Evolutionary conservation across 2,888 invertebrate species (phyloP), one percentile per base, ranked within the genome.

Genomic region (Ectemnius lituratus): DNA sequence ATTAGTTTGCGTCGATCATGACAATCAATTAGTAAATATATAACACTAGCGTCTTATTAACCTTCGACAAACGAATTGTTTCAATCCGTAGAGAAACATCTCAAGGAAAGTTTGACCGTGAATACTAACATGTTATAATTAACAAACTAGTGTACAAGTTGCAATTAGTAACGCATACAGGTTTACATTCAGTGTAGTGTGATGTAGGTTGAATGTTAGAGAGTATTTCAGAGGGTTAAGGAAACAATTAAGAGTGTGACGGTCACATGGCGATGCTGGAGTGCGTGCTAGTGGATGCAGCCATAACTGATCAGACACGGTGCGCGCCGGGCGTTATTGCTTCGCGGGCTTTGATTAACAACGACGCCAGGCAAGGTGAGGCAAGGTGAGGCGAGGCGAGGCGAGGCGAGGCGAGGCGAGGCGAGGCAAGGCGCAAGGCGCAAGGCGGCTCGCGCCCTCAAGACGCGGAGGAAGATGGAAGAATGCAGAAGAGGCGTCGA

Each of bases 311-410:
- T 52, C 52, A 16, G 52, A 16, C 52, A 16, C 52, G 52, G 52
- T 52, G n/a, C n/a, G 52, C 72, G 59, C 61, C 57, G 70, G 69
- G 76, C 76, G 76, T 81, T 80, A 81, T 78, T 80, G 76, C 76
- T 64, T 62, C 37, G 66, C 72, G 67, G 80, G 75, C 81, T 88
- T 87, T 88, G 86, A 89, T 89, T 87, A 88, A 88, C 87, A 88
- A 81, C 87, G 83, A 85, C 84, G 81, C 83, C 80, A 74, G 71
- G 72, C 77, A 56, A 62, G 23, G 23, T 23, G 23, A 23, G 23
- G 23, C 23, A 3, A 23, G 23, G 23, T 3, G 83, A 85, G 81
- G 81, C 83, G 80, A 74, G 71, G 72, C 77, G 49, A 62, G 74
- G 62, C 61, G 60, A 74, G 71, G 72, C 77, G 58, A 62, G 23